These are phyloP conservation scores for Crypturellus undulatus DNA, from an alignment of 2,113 vertebrate species.

Conservation along the genomic window DNA sequence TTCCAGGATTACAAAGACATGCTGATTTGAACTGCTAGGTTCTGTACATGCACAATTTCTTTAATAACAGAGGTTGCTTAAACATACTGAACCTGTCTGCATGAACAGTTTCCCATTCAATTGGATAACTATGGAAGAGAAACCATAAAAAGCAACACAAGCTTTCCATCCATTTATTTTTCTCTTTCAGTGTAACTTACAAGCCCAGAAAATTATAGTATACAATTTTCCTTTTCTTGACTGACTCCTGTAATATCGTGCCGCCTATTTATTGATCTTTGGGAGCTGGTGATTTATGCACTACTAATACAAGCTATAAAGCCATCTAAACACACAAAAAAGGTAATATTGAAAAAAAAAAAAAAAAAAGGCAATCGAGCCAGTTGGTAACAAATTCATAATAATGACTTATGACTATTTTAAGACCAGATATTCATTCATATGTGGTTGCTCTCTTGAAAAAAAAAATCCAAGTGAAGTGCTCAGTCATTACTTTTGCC, in stretches of 20 bases:
- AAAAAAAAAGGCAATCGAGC: background rate
- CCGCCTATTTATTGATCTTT: constrained; percentile 30
- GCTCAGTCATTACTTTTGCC: background rate
- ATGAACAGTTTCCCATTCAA: constrained; percentile 35
- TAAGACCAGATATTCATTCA: background rate
- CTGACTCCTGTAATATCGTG: background rate
- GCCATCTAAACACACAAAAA: background rate
- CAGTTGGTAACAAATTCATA: background rate
- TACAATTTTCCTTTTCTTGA: constrained; percentile 31
- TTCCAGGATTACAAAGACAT: constrained; percentile 38
- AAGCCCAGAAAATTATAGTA: constrained; percentile 43
- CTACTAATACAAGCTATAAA: background rate
- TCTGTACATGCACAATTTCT: constrained; percentile 14
- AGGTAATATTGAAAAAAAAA: background rate
- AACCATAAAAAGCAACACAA: constrained; percentile 25
- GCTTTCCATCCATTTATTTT: constrained; percentile 31
- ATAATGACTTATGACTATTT: background rate
- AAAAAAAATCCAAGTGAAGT: background rate
- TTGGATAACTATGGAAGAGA: constrained; percentile 29
- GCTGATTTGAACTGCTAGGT: constrained; percentile 40
- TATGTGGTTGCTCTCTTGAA: background rate
- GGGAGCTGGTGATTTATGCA: background rate
- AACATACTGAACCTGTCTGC: constrained; percentile 38
- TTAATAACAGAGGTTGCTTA: constrained; percentile 53
- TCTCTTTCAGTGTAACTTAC: constrained; percentile 16